Evolutionary conservation across 1,140 invertebrate genomes (phyloP).

Genomic region (Psix sp.): DNA sequence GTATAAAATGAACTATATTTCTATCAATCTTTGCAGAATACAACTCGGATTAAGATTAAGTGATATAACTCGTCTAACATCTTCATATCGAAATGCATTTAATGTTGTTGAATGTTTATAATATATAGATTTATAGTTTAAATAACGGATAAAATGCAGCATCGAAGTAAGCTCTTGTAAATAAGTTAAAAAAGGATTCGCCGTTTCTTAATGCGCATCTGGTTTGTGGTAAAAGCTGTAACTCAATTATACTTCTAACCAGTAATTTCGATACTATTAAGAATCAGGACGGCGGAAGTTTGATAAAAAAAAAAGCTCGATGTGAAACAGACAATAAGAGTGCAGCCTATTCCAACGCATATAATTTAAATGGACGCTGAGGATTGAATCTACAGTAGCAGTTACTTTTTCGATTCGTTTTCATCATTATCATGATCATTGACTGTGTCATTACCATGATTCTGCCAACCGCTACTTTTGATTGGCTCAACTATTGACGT

Average conservation of each 20-base stretch:
- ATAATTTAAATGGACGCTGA: conserved; percentile 64
- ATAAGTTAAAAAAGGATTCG: too few species aligned
- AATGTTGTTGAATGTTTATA: too few species aligned
- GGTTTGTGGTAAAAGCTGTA: conserved; percentile 69
- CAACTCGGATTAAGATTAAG: conserved; percentile 29
- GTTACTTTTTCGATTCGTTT: conserved; percentile 33
- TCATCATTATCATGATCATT: conserved; percentile 46
- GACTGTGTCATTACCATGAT: conserved; percentile 50
- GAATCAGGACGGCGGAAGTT: conserved; percentile 55
- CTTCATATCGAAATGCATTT: too few species aligned
- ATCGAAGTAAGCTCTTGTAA: too few species aligned
- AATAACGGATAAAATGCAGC: too few species aligned
- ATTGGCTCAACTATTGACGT: conserved; percentile 38
- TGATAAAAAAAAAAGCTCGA: conserved; percentile 49
- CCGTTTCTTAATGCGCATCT: too few species aligned
- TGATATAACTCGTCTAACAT: too few species aligned
- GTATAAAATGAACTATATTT: conserved; percentile 8
- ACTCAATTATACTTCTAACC: conserved; percentile 73
- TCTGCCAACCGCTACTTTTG: conserved; percentile 38
- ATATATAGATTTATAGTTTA: too few species aligned
- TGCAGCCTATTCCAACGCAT: conserved; percentile 55
- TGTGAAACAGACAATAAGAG: conserved; percentile 54
- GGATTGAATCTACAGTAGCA: conserved; percentile 63
- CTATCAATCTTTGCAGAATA: not conserved
- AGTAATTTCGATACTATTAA: conserved; percentile 74